Evolutionary conservation across 2,113 vertebrate genomes (phyloP).

Genomic region (Lathamus discolor): DNA sequence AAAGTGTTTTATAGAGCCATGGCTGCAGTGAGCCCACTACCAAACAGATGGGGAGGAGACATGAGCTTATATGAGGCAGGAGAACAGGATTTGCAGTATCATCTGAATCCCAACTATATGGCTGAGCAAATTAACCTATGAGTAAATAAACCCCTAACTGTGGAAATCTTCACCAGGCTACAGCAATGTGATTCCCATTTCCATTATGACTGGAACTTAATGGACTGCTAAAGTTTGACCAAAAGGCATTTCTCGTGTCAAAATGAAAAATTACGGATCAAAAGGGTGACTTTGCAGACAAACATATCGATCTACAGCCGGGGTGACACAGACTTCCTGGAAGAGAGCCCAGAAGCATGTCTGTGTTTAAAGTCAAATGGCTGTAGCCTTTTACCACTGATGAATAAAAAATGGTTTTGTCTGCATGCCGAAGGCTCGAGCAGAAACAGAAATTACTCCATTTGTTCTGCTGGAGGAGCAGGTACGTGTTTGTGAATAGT

Average conservation of each 20-base stretch:
- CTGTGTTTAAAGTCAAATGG: conserved; percentile 67
- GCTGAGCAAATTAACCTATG: conserved; percentile 16
- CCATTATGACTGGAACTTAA: conserved; percentile 50
- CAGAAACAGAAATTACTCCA: conserved; percentile 14
- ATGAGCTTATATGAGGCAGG: not conserved
- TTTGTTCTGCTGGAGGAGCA: conserved; percentile 25
- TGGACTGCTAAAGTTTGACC: conserved; percentile 58
- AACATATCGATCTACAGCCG: conserved; percentile 63
- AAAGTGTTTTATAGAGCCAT: not conserved
- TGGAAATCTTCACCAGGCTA: conserved; percentile 24
- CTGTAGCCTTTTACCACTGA: conserved; percentile 61
- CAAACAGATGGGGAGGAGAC: not conserved
- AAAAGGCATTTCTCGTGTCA: conserved; percentile 66
- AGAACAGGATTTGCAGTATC: not conserved
- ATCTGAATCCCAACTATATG: not conserved
- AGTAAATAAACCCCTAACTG: conserved; percentile 41
- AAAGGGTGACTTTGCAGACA: conserved; percentile 70
- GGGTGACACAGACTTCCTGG: conserved; percentile 66
- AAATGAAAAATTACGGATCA: conserved; percentile 67
- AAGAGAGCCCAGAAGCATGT: conserved; percentile 64
- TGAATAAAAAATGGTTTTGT: conserved; percentile 63
- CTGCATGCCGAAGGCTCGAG: conserved; percentile 29
- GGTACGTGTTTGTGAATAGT: conserved; percentile 6
- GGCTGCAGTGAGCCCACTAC: not conserved
- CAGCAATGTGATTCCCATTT: conserved; percentile 46